Conservation (phyloP, 2,888 invertebrate species). For the Neoitamus cyanurus region DNA sequence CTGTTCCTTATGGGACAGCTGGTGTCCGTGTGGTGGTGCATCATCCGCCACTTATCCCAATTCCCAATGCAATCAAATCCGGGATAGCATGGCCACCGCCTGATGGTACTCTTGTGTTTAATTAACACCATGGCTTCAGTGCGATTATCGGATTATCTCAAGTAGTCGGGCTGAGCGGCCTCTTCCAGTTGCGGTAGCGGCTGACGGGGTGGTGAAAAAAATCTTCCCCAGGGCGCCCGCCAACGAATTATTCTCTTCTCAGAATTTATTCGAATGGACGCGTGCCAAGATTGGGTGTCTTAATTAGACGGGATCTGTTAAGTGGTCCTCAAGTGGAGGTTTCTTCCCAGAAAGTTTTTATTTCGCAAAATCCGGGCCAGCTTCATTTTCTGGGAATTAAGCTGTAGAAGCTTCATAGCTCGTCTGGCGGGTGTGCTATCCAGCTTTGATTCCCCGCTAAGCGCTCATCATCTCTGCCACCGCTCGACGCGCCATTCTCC, state of each 20-base stretch:
- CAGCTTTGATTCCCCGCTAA: neutral
- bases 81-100: neutral
- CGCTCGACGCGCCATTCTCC: neutral
- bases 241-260: neutral
- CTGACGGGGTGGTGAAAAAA: neutral
- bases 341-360: constrained; percentile 8
- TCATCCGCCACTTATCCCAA: constrained; percentile 24
- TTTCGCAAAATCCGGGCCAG: neutral
- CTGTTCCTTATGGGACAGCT: neutral
- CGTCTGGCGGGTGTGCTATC: neutral
- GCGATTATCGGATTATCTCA: constrained; percentile 33
- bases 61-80: constrained; percentile 40
- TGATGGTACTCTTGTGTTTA: constrained; percentile 34
- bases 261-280: constrained; percentile 33
- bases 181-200: neutral
- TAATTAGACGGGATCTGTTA: constrained; percentile 38
- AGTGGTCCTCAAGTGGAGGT: constrained; percentile 22
- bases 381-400: constrained; percentile 11
- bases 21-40: neutral
- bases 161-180: neutral
- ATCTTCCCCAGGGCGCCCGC: neutral
- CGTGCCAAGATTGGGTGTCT: constrained; percentile 33
- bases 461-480: neutral
- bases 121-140: constrained; percentile 27
- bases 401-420: neutral